Conservation (phyloP, 2,797 vertebrate genomes). For the Smutsia temminckii region DNA sequence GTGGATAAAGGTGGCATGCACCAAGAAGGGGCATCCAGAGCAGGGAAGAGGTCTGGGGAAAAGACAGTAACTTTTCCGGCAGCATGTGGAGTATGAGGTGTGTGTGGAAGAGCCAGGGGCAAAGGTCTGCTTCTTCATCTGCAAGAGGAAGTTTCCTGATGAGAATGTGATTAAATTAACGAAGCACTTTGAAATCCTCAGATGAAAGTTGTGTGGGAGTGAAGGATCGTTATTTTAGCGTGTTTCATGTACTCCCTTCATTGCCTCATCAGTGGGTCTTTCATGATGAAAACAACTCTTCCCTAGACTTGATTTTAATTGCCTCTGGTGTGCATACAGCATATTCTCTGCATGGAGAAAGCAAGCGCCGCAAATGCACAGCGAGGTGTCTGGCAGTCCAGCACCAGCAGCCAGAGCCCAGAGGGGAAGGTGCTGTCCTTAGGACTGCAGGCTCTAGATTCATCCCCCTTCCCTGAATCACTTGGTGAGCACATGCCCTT, state of each 20-base stretch:
- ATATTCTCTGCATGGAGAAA: not conserved
- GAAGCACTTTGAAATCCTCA: not conserved
- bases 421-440: not conserved
- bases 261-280: slow-evolving; percentile 14
- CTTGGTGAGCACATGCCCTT: not conserved
- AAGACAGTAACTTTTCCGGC: not conserved
- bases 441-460: not conserved
- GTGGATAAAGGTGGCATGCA: not conserved
- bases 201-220: not conserved
- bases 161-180: not conserved
- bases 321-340: not conserved
- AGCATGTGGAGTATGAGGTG: not conserved
- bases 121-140: not conserved
- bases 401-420: not conserved
- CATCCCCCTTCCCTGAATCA: not conserved
- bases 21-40: not conserved
- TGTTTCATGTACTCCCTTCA: not conserved
- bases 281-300: not conserved
- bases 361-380: not conserved
- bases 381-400: not conserved
- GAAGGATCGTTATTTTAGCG: not conserved
- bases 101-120: not conserved
- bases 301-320: not conserved
- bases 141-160: not conserved
- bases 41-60: not conserved